Evolutionary conservation across 2,113 vertebrate genomes (phyloP), one percentile per base, ranked within the genome.

Genomic region (Corythornis madagascariensis): DNA sequence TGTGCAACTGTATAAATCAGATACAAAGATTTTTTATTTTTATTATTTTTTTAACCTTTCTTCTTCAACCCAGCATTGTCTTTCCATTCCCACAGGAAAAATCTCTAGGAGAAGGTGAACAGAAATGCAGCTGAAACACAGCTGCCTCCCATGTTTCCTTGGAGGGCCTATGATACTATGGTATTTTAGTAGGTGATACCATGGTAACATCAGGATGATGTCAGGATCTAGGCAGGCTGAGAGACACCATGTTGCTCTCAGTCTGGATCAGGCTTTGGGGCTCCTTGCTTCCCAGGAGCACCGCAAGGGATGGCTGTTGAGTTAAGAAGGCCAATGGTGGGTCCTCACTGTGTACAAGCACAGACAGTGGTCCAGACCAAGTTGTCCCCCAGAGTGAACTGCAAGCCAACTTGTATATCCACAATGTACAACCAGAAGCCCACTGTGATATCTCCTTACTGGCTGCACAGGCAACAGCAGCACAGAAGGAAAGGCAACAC

Each of bases 161-260:
- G 24, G 16, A 70, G 55, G 61, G 10, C 11, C 53, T 74, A 50
- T 81, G 75, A 86, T 55, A 63, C 10, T 7, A 15, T 22, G 43
- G 8, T 61, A 92, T 72, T 92, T 93, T 71, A 70, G 47, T n/a
- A 73, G 59, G 50, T 73, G 50, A 57, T 55, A 53, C 74, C 82
- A 84, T 26, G 20, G 73, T 65, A 79, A 76, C 63, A 79, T 61
- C 50, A 24, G 15, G 42, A 72, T 43, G 43, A 47, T 19, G 35
- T 38, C 72, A 70, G 16, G 35, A 78, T 65, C n/a, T 50, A 45
- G 53, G 29, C 40, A 83, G 55, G 4, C 52, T 90, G 80, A 84
- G n/a, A 80, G 4, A 81, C 2, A 72, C 28, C 20, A 40, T 0
- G 0, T 26, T 0, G 5, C 61, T 76, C 35, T 85, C 13, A 26